A percentile compares a stretch with the other conserved stretches of the same genome.
These are phyloP conservation scores for Onychomys leucogaster DNA, from an alignment of 2,797 vertebrate species.

Conservation along the genomic window DNA sequence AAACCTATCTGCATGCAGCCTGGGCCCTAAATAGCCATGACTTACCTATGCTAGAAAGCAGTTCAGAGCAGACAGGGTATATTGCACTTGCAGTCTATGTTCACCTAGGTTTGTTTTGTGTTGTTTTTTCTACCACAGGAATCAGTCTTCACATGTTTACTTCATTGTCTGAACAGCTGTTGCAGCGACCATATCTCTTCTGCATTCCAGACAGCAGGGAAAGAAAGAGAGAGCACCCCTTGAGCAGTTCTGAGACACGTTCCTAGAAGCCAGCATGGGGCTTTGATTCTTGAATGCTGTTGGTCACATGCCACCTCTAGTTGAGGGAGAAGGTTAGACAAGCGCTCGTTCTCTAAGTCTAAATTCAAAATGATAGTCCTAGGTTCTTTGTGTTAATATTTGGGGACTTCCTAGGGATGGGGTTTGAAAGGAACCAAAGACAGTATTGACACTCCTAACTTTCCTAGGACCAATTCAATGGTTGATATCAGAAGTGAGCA, in stretches of 20 bases:
- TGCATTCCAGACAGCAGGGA: neutral
- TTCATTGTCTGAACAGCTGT: neutral
- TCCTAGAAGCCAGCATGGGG: neutral
- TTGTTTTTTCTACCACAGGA: neutral
- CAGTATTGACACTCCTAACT: neutral
- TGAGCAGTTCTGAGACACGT: neutral
- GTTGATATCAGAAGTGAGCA: neutral
- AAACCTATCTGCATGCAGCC: neutral
- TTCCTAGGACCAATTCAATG: neutral
- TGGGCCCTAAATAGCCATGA: neutral
- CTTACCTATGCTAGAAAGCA: neutral
- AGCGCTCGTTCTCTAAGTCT: neutral
- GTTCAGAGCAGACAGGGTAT: neutral
- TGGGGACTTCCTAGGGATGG: neutral
- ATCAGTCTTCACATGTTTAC: neutral
- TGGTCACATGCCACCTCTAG: neutral
- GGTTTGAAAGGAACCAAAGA: neutral
- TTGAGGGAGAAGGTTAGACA: neutral
- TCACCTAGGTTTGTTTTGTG: neutral
- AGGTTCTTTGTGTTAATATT: neutral
- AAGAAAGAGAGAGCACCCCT: too few relatives aligned
- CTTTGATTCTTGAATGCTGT: neutral
- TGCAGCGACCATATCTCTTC: neutral
- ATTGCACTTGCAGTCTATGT: neutral
- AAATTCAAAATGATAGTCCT: neutral